Evolutionary conservation across 2,888 invertebrate species (phyloP).

Genomic region (Neria commutata): DNA sequence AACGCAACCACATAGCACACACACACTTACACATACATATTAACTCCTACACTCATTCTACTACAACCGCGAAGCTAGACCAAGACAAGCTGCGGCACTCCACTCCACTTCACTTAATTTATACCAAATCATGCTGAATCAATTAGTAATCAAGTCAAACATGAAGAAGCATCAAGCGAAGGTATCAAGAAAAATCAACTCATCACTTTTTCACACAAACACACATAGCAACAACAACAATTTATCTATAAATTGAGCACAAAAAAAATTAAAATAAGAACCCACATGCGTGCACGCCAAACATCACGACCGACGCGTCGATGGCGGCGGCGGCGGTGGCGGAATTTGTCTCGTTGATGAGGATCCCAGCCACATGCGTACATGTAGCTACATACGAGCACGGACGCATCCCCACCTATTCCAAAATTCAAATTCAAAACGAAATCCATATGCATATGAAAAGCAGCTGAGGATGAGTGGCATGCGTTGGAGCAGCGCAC

Average conservation of each 20-base stretch:
- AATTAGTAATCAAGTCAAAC: slow-evolving; percentile 32
- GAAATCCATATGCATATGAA: background rate
- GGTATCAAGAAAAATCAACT: slow-evolving; percentile 13
- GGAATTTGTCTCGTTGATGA: too few relatives aligned
- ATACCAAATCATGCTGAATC: slow-evolving; percentile 37
- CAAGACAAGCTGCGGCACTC: too few relatives aligned
- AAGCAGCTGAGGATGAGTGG: too few relatives aligned
- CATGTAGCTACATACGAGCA: too few relatives aligned
- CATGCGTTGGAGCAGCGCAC: background rate
- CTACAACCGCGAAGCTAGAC: too few relatives aligned
- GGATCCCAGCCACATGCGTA: too few relatives aligned
- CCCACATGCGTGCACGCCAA: background rate
- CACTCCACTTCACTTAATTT: slow-evolving; percentile 22
- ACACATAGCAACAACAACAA: slow-evolving; percentile 8
- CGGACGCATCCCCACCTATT: background rate
- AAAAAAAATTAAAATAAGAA: slow-evolving; percentile 9
- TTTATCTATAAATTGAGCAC: slow-evolving; percentile 20
- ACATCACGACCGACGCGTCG: background rate
- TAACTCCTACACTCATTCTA: slow-evolving; percentile 1
- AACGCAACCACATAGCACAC: background rate
- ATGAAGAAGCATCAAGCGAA: too few relatives aligned
- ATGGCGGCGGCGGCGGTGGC: too few relatives aligned
- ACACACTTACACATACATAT: background rate
- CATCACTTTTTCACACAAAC: slow-evolving; percentile 13
- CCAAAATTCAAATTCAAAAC: too few relatives aligned